phyloP scores from a whole-genome alignment of 2,888 invertebrate species.

The Agrilus mali region DNA sequence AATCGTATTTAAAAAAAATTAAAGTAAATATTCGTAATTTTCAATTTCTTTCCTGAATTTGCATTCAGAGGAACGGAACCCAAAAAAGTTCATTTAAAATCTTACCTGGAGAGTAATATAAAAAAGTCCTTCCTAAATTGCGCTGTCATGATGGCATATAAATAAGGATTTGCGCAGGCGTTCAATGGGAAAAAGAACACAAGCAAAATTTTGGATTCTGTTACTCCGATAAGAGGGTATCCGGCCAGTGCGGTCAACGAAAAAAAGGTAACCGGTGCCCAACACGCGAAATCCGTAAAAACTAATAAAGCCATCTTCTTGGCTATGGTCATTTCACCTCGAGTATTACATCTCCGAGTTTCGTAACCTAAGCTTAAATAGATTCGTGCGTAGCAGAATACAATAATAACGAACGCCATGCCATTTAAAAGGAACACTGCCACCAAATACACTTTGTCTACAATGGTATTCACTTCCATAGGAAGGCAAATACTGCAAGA shows the following conservation, averaged over 20 bases:
- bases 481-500: slow-evolving; percentile 68
- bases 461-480: slow-evolving; percentile 59
- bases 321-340: slow-evolving; percentile 63
- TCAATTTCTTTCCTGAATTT: not conserved
- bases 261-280: slow-evolving; percentile 84
- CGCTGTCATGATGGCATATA: slow-evolving; percentile 81
- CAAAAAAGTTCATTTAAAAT: slow-evolving; percentile 1
- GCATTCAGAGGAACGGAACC: too few relatives aligned
- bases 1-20: slow-evolving; percentile 3
- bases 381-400: slow-evolving; percentile 75
- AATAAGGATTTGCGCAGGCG: slow-evolving; percentile 84
- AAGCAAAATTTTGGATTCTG: slow-evolving; percentile 65
- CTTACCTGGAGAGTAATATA: slow-evolving; percentile 51
- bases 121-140: slow-evolving; percentile 71
- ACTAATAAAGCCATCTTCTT: slow-evolving; percentile 83
- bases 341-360: slow-evolving; percentile 40
- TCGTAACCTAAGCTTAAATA: slow-evolving; percentile 67
- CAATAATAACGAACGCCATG: slow-evolving; percentile 70
- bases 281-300: slow-evolving; percentile 73
- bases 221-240: slow-evolving; percentile 70
- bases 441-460: slow-evolving; percentile 63
- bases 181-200: slow-evolving; percentile 89
- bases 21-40: not conserved
- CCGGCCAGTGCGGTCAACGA: slow-evolving; percentile 77
- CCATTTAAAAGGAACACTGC: slow-evolving; percentile 64